Percentiles rank a stretch among this genome's conserved stretches.
These are phyloP conservation scores for Palythoa heliodiscus DNA, from an alignment of 92 coral and sea anemone genomes.

Conservation along the genomic window DNA sequence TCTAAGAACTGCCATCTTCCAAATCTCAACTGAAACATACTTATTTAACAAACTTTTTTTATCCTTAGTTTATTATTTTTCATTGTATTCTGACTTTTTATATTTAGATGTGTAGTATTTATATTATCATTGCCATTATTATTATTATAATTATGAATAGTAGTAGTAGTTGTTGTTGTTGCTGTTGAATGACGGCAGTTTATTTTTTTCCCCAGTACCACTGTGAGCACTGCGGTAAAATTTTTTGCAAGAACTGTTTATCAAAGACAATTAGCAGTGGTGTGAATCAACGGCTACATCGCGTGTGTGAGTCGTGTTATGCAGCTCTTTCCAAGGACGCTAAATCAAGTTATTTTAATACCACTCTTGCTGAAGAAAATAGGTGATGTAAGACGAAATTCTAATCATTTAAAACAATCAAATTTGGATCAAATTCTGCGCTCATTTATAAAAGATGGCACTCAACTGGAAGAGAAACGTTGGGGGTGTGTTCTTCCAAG, in stretches of 20 bases:
- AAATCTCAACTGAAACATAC: too few relatives aligned
- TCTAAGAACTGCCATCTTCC: too few relatives aligned
- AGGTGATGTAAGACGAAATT: slow-evolving; percentile 34
- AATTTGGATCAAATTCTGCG: neutral
- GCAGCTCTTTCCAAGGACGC: slow-evolving; percentile 80
- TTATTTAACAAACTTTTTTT: too few relatives aligned
- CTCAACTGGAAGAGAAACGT: neutral
- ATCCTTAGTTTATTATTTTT: too few relatives aligned
- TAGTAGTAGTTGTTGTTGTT: too few relatives aligned
- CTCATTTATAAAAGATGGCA: neutral
- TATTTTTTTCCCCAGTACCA: slow-evolving; percentile 57
- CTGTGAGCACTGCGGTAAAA: slow-evolving; percentile 89
- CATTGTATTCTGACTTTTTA: too few relatives aligned
- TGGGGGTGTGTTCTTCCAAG: neutral
- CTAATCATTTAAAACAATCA: neutral
- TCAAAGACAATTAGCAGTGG: slow-evolving; percentile 67
- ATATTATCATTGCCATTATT: too few relatives aligned
- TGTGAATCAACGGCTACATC: slow-evolving; percentile 63
- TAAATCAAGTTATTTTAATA: slow-evolving; percentile 70
- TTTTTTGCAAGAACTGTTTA: slow-evolving; percentile 78
- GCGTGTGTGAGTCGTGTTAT: slow-evolving; percentile 78
- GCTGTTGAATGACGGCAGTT: neutral
- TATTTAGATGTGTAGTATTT: too few relatives aligned
- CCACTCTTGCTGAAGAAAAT: slow-evolving; percentile 63
- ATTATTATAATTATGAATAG: too few relatives aligned